Evolutionary conservation across 2,888 invertebrate species (phyloP), one percentile per base, ranked within the genome.

Genomic region (Lycaena phlaeas): DNA sequence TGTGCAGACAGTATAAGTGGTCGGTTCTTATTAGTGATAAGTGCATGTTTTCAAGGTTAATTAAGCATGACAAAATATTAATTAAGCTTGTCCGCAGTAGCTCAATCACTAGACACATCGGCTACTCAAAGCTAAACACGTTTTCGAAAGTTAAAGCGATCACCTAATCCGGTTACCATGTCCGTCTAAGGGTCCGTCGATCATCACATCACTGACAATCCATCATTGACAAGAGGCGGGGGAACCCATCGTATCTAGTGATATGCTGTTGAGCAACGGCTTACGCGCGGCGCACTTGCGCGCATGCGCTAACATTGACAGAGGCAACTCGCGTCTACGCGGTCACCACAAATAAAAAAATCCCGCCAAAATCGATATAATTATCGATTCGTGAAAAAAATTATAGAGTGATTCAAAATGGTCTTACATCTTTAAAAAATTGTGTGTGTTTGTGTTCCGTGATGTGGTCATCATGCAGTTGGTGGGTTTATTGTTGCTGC

Each of bases 381-480:
- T 7, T 22, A 22, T 22, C 22, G 22, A 31, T 27, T 27, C 22
- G n/a, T 7, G 14, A 12, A 12, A 12, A 22, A 15, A 7, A 26
- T 41, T 45, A 37, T 28, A 14, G 37, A 34, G 43, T 47, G 40
- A 42, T 31, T 31, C 29, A 38, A 27, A 36, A 46, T n/a, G 30
- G 41, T 44, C 41, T 36, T 41, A 37, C 41, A 43, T 51, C 45
- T 43, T 41, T 51, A 44, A 26, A 10, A 9, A 29, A n/a, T n/a
- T n/a, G 31, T 38, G 38, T 30, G 44, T 43, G 34, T 30, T 10
- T 40, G 58, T 54, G 62, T 51, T 60, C 45, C 60, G 72, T 71
- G 74, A 74, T 77, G 77, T 60, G 59, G 52, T 51, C 61, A 74
- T 52, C 52, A 82, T 82, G 82, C 75, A 75, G 77, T 48, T 67